phyloP scores from a whole-genome alignment of 2,888 invertebrate genomes.

The Icerya purchasi region DNA sequence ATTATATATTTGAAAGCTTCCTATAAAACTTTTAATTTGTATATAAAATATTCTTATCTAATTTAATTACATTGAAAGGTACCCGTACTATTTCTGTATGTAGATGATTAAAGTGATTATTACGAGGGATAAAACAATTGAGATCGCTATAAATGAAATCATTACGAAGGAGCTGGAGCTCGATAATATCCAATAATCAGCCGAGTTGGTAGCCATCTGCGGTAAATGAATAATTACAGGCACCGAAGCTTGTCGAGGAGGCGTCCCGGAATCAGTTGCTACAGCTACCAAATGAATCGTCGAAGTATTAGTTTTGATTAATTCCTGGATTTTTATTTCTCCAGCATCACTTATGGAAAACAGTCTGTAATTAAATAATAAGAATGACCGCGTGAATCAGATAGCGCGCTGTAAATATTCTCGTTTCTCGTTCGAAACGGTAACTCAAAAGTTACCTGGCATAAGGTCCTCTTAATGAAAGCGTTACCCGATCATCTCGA shows the following conservation, averaged over 20 bases:
- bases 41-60: too few relatives aligned
- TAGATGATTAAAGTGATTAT: slow-evolving; percentile 53
- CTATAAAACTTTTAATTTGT: too few relatives aligned
- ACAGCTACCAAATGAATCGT: slow-evolving; percentile 56
- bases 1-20: too few relatives aligned
- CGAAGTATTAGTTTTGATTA: slow-evolving; percentile 30
- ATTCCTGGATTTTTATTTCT: slow-evolving; percentile 32
- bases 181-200: slow-evolving; percentile 20
- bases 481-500: slow-evolving; percentile 44
- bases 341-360: slow-evolving; percentile 43
- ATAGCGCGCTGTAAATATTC: too few relatives aligned
- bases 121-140: slow-evolving; percentile 49
- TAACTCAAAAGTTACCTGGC: slow-evolving; percentile 32
- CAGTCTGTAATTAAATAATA: slow-evolving; percentile 26
- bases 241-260: slow-evolving; percentile 41
- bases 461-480: slow-evolving; percentile 48
- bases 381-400: neutral
- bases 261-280: slow-evolving; percentile 62
- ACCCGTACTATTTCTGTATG: slow-evolving; percentile 52
- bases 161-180: slow-evolving; percentile 30
- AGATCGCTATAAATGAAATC: slow-evolving; percentile 45
- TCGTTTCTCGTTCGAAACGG: too few relatives aligned
- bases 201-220: slow-evolving; percentile 24
- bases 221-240: slow-evolving; percentile 31
- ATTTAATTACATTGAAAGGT: too few relatives aligned